A percentile compares a stretch with the other conserved stretches of the same genome.
These are phyloP conservation scores for Thalassarche chlororhynchos DNA, from an alignment of 2,113 vertebrate species.

Conservation along the genomic window DNA sequence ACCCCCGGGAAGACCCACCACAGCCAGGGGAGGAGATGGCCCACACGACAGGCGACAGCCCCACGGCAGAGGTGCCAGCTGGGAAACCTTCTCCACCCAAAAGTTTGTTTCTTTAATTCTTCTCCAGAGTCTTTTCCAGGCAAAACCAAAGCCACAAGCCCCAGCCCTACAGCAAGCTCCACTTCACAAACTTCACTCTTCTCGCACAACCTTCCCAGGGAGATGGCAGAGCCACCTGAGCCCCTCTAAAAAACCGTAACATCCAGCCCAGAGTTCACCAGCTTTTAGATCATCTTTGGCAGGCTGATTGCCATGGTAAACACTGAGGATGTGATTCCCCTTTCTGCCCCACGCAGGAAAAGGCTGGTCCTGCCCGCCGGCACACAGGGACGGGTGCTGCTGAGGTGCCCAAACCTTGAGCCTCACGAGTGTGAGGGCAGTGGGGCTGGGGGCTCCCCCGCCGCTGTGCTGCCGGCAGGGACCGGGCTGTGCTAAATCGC, in stretches of 20 bases:
- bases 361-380: not conserved
- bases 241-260: not conserved
- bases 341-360: not conserved
- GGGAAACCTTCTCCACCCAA: not conserved
- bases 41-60: not conserved
- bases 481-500: not conserved
- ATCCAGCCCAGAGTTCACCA: not conserved
- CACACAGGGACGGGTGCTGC: not conserved
- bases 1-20: not conserved
- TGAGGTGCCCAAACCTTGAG: not conserved
- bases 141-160: not conserved
- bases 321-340: not conserved
- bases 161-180: not conserved
- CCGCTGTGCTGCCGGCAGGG: accelerated
- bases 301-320: not conserved
- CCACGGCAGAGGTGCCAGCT: accelerated
- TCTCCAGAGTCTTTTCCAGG: not conserved
- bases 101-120: not conserved
- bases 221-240: not conserved
- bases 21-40: not conserved
- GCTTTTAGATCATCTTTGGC: not conserved
- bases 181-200: not conserved
- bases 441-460: not conserved
- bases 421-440: not conserved
- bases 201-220: not conserved